Base-by-base conservation (phyloP, 2,113 vertebrate species). In the Chaetura pelagica region DNA sequence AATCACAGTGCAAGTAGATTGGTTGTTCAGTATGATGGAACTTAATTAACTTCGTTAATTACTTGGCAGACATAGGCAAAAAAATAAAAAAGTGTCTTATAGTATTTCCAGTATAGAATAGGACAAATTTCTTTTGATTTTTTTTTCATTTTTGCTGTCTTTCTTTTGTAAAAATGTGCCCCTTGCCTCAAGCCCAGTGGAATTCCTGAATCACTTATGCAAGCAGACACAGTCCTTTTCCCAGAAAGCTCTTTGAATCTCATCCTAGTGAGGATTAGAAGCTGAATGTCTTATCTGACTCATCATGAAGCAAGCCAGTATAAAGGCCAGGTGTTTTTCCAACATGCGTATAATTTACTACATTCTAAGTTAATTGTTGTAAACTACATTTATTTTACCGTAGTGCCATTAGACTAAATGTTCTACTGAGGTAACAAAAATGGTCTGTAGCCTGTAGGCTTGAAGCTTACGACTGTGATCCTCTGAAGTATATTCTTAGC, bases 31-130 rank as follows among this genome's bases (percentile, higher is more conserved):
- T 80, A 62, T 83, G 78, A 78, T 69, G 59, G 93, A 81, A 66
- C 62, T 66, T 82, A 74, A 81, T 95, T 90, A 94, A 63, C 73
- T 80, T 66, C 86, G 58, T 93, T 95, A 88, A 92, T 87, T 94
- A 92, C 52, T 75, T 90, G 69, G 58, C 73, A 80, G 34, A 84
- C 3, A 1, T 59, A 86, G 48, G 67, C 49, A 91, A 86, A 81
- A 62, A 55, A 61, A 51, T 30, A 48, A 55, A 46, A 17, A 75
- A 74, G 62, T 84, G 51, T 61, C 52, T 73, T 74, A 54, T 54
- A 90, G 35, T 90, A 67, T 89, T 95, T 91, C 48, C 51, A 44
- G 0, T 71, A n/a, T 26, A 90, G 62, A 66, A n/a, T 63, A 72
- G 55, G 40, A 75, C 15, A 89, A 85, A 87, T 74, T 68, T 85